Evolutionary conservation across 2,888 invertebrate species (phyloP).

Genomic region (Chrysotoxum bicinctum): DNA sequence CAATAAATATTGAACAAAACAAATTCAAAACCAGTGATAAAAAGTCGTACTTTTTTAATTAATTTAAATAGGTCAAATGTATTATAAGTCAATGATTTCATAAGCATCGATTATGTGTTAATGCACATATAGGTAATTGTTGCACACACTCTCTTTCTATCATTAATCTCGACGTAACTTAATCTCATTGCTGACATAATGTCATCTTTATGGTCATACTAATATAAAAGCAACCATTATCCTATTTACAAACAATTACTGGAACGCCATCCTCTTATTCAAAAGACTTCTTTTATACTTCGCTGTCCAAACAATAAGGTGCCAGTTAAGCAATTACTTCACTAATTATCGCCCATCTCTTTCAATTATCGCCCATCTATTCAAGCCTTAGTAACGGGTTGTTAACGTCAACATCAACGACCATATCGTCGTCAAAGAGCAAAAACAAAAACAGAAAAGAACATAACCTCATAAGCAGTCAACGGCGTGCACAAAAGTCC

Average conservation of each 20-base stretch:
- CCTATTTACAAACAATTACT: slow-evolving; percentile 28
- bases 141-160: not conserved
- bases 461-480: slow-evolving; percentile 17
- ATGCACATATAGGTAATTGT: not conserved
- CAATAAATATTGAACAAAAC: too few relatives aligned
- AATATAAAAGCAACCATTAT: slow-evolving; percentile 20
- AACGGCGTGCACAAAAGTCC: slow-evolving; percentile 42
- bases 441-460: slow-evolving; percentile 1
- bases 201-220: not conserved
- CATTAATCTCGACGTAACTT: not conserved
- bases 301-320: slow-evolving; percentile 32
- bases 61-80: not conserved
- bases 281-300: not conserved
- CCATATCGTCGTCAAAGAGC: not conserved
- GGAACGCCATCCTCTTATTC: not conserved
- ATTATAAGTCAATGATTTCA: not conserved
- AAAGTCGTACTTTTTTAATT: not conserved
- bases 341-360: slow-evolving; percentile 36
- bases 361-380: slow-evolving; percentile 38
- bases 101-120: not conserved
- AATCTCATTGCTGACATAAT: not conserved
- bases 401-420: slow-evolving; percentile 32
- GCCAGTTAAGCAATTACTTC: slow-evolving; percentile 39
- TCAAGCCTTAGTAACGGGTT: slow-evolving; percentile 32
- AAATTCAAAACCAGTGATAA: too few relatives aligned